Evolutionary conservation across 2,888 invertebrate genomes (phyloP), one percentile per base, ranked within the genome.

Genomic region (Andrena fulva): DNA sequence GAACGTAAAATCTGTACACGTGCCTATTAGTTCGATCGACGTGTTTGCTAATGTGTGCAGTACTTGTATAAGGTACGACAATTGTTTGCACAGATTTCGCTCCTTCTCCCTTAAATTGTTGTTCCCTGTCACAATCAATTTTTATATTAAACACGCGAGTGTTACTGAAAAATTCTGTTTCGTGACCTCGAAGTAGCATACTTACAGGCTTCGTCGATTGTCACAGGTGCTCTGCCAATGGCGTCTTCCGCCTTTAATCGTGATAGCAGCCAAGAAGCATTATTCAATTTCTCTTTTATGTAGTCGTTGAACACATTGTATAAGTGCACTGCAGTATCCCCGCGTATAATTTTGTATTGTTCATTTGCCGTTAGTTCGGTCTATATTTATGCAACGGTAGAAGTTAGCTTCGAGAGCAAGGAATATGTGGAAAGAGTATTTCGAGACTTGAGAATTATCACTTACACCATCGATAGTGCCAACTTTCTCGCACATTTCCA

Each of bases 1-100:
- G 69, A 96, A 94, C 3, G 96, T 92, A 2, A 93, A 92, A 85
- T 96, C 96, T 80, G 95, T 95, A 54, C 94, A 93, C 42, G 92
- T 90, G 0, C 96, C 95, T n/a, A 1, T 42, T 42, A 95, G 91
- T 0, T 95, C 95, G 29, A 96, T 92, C 35, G 94, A 93, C 7
- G 95, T 94, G 81, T 95, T 95, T 16, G 95, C 94, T 7, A 96
- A 87, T 74, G 94, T 94, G 72, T 95, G 93, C 64, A 96, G 90
- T 10, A 95, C 94, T 56, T 95, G 94, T 1, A 95, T 94, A 10
- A 96, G 93, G 42, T 95, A 94, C 54, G 95, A 95, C 59, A 96
- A 89, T 84, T 96, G 96, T n/a, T 94, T 94, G 85, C 95, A 96
- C 33, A 96, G 92, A 16, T 95, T 95, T 60, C 95, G 94, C 90